Evolutionary conservation across 2,797 vertebrate species (phyloP).

Genomic region (Pipistrellus nathusii): DNA sequence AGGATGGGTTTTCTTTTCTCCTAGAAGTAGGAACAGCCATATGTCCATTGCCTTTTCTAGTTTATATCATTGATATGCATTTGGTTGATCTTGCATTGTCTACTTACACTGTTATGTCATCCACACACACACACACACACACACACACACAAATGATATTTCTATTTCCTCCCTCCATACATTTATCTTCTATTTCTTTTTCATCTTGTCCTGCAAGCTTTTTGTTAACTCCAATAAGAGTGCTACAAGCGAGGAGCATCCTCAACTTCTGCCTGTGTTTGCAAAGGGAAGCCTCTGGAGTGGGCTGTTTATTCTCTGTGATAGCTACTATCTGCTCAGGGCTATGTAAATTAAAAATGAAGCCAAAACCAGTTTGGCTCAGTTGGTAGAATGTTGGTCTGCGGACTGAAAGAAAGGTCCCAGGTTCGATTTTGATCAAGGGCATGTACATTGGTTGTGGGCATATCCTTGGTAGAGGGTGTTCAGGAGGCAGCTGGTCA

Average conservation of each 20-base stretch:
- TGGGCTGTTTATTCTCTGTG: background rate
- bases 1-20: background rate
- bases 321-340: background rate
- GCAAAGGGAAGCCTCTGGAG: background rate
- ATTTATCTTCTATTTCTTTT: constrained; percentile 1
- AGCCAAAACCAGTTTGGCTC: too few species aligned
- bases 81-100: constrained; percentile 30
- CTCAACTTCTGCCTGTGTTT: background rate
- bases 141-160: background rate
- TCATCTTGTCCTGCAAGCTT: constrained; percentile 9
- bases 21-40: background rate
- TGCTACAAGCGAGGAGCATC: background rate
- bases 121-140: background rate
- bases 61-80: background rate
- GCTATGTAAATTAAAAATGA: constrained; percentile 17
- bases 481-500: too few species aligned
- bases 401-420: too few species aligned
- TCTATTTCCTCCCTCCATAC: background rate
- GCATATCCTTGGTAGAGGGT: too few species aligned
- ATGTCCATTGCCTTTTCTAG: constrained; percentile 32
- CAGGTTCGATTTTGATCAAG: too few species aligned
- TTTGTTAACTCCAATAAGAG: background rate
- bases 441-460: too few species aligned
- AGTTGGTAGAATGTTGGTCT: too few species aligned
- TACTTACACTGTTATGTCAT: background rate